phyloP scores from a whole-genome alignment of 2,888 invertebrate species.

The Lymantria monacha region DNA sequence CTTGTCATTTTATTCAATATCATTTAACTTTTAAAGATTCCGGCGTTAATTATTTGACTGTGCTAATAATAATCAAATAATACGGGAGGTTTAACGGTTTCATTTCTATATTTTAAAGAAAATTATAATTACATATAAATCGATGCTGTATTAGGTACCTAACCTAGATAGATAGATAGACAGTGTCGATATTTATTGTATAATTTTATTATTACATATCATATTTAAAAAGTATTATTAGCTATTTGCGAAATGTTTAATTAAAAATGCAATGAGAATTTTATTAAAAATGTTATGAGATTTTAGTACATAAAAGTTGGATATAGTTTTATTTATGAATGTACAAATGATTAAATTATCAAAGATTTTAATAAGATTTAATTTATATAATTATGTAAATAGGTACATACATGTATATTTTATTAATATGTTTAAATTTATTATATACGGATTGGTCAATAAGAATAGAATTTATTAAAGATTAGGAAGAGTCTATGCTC shows the following conservation, averaged over 20 bases:
- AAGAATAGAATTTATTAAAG: neutral
- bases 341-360: slow-evolving; percentile 20
- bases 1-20: neutral
- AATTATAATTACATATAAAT: no score
- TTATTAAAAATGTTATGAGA: slow-evolving; percentile 14
- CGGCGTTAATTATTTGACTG: no score
- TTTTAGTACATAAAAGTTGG: slow-evolving; percentile 16
- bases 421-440: neutral
- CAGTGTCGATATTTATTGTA: no score
- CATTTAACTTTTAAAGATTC: neutral
- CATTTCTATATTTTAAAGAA: no score
- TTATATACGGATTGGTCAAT: neutral
- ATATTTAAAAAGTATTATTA: neutral
- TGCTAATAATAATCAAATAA: no score
- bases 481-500: no score
- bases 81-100: no score
- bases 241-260: neutral
- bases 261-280: neutral
- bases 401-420: slow-evolving; percentile 25
- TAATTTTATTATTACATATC: neutral
- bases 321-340: slow-evolving; percentile 28
- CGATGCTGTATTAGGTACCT: no score
- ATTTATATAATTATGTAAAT: slow-evolving; percentile 4
- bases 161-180: no score
- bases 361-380: no score